These are phyloP conservation scores for Mythimna pallens DNA, from an alignment of 2,888 invertebrate species.

Conservation along the genomic window DNA sequence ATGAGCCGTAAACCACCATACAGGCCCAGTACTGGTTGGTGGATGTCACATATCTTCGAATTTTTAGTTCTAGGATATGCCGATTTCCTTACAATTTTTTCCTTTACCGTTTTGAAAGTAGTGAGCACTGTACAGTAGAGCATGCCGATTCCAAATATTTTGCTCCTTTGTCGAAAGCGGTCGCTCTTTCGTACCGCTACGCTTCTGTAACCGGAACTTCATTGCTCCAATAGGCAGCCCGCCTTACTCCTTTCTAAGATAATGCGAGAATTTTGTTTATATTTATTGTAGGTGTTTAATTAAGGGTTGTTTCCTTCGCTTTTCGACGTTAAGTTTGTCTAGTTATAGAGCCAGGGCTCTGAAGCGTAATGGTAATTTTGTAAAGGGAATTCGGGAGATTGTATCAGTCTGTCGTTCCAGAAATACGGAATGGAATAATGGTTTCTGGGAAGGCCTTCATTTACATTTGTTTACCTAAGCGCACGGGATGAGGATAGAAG, in stretches of 20 bases:
- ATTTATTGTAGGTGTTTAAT: slow-evolving; percentile 67
- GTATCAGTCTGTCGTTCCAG: slow-evolving; percentile 46
- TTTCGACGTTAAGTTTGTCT: slow-evolving; percentile 54
- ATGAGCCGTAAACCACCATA: too few species aligned
- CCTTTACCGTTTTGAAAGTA: too few species aligned
- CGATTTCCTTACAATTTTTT: too few species aligned
- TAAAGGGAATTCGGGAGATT: slow-evolving; percentile 56
- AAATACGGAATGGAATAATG: slow-evolving; percentile 35
- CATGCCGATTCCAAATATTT: neutral
- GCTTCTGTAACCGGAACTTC: neutral
- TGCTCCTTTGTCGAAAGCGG: neutral
- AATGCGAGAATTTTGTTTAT: slow-evolving; percentile 64
- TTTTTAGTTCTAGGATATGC: too few species aligned
- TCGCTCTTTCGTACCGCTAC: too few species aligned
- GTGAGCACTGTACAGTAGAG: too few species aligned
- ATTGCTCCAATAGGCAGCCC: neutral
- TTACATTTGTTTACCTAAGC: slow-evolving; percentile 23
- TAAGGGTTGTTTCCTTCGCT: slow-evolving; percentile 52
- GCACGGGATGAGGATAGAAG: neutral
- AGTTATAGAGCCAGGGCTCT: slow-evolving; percentile 51
- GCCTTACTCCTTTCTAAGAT: slow-evolving; percentile 38
- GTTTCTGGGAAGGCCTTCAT: slow-evolving; percentile 8
- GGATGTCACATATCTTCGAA: too few species aligned
- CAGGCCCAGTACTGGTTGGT: too few species aligned
- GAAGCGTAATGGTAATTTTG: slow-evolving; percentile 59